Percentiles rank a stretch among this genome's conserved stretches.
phyloP scores from a whole-genome alignment of 2,888 invertebrate species.

The Campoplex nolae region DNA sequence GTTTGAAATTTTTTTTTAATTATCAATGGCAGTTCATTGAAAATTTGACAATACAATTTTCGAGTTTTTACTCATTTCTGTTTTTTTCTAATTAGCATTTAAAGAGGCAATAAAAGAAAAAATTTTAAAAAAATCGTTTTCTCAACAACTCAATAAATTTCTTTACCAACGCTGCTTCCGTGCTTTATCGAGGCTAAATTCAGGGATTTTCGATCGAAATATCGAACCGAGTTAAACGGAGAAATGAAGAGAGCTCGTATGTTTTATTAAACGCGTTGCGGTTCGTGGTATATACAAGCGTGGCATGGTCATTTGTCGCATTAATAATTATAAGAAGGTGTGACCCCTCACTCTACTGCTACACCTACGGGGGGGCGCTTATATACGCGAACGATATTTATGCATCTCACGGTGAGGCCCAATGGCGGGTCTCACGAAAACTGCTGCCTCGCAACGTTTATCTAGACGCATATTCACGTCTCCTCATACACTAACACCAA shows the following conservation, averaged over 20 bases:
- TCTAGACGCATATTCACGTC: conserved; percentile 8
- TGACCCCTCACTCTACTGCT: conserved; percentile 79
- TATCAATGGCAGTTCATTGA: neutral
- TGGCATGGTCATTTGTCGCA: conserved; percentile 82
- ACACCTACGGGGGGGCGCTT: conserved; percentile 76
- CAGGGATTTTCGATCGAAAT: neutral
- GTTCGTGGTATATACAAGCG: conserved; percentile 75
- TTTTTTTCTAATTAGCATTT: too few species aligned
- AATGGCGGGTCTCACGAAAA: conserved; percentile 65
- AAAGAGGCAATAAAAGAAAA: neutral
- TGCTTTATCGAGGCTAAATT: neutral
- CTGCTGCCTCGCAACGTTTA: conserved; percentile 18
- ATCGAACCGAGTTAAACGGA: neutral
- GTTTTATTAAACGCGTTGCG: conserved; percentile 9
- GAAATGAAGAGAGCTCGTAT: conserved; percentile 22
- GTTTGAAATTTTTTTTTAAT: neutral
- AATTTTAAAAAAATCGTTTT: too few species aligned
- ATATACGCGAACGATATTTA: conserved; percentile 76
- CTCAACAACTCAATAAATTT: conserved; percentile 18
- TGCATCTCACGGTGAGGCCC: conserved; percentile 77
- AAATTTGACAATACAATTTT: neutral
- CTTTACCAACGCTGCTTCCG: conserved; percentile 8
- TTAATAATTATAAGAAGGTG: conserved; percentile 84
- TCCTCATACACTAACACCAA: conserved; percentile 14
- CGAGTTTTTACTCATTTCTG: neutral